Percentiles rank a stretch among this genome's conserved stretches.
Evolutionary conservation across 2,888 invertebrate species (phyloP).

Genomic region (Hirtodrosophila cameraria): DNA sequence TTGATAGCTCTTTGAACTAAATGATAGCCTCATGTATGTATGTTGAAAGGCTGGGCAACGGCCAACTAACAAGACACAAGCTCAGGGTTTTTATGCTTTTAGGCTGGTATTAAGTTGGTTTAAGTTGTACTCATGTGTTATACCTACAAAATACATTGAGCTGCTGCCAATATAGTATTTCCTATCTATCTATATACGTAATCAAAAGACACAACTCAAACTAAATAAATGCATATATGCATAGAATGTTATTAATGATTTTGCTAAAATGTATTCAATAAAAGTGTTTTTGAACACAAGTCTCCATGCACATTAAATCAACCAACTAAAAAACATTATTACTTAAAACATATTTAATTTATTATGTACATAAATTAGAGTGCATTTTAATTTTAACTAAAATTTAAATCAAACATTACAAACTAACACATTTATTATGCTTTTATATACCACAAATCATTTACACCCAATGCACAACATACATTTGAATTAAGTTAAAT

Average conservation of each 20-base stretch:
- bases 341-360: too few species aligned
- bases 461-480: too few species aligned
- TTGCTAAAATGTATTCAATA: too few species aligned
- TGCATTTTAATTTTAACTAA: not conserved
- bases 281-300: too few species aligned
- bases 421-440: conserved; percentile 4
- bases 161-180: not conserved
- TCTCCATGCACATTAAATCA: too few species aligned
- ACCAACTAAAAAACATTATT: too few species aligned
- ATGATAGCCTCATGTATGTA: conserved; percentile 59
- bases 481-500: too few species aligned
- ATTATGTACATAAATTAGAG: too few species aligned
- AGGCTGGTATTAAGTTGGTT: conserved; percentile 21
- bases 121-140: not conserved
- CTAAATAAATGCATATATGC: too few species aligned
- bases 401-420: not conserved
- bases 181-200: too few species aligned
- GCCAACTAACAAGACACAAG: not conserved
- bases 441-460: not conserved
- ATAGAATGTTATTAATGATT: too few species aligned
- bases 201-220: too few species aligned
- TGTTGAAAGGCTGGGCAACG: conserved; percentile 8
- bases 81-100: conserved; percentile 13
- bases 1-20: conserved; percentile 69
- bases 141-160: not conserved